A percentile compares a stretch with the other conserved stretches of the same genome.
Conservation (phyloP, 2,888 invertebrate species). For the Ormyrus thymus region DNA sequence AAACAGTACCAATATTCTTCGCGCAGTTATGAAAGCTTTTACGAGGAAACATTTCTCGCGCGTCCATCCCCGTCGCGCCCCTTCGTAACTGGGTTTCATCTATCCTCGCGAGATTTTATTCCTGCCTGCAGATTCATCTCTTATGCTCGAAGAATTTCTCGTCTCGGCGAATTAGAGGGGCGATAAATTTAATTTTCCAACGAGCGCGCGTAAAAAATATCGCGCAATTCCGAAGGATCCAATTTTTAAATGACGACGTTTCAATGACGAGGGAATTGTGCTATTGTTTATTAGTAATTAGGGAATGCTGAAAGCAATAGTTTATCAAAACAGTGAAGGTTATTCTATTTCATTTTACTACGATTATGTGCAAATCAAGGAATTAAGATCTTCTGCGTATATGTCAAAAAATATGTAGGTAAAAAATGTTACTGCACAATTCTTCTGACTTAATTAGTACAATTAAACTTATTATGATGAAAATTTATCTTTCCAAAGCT, state of each 20-base stretch:
- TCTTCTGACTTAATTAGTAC: too few relatives aligned
- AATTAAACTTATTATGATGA: too few relatives aligned
- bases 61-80: neutral
- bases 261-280: neutral
- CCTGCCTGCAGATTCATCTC: constrained; percentile 27
- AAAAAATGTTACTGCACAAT: too few relatives aligned
- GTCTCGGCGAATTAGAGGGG: constrained; percentile 30
- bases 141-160: constrained; percentile 35
- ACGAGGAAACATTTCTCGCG: constrained; percentile 8
- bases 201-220: constrained; percentile 8
- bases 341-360: neutral
- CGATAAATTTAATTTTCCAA: constrained; percentile 15
- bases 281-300: too few relatives aligned
- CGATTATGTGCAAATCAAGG: neutral
- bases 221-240: neutral
- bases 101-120: constrained; percentile 23
- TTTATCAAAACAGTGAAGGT: neutral
- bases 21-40: neutral
- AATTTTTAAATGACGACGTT: neutral
- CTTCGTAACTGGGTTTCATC: constrained; percentile 21
- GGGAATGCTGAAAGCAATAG: neutral
- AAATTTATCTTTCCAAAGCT: too few relatives aligned
- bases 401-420: neutral
- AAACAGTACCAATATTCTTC: neutral
- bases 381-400: neutral